These are phyloP conservation scores for Yasuhikotakia modesta DNA, from an alignment of 2,797 vertebrate species.

Conservation along the genomic window DNA sequence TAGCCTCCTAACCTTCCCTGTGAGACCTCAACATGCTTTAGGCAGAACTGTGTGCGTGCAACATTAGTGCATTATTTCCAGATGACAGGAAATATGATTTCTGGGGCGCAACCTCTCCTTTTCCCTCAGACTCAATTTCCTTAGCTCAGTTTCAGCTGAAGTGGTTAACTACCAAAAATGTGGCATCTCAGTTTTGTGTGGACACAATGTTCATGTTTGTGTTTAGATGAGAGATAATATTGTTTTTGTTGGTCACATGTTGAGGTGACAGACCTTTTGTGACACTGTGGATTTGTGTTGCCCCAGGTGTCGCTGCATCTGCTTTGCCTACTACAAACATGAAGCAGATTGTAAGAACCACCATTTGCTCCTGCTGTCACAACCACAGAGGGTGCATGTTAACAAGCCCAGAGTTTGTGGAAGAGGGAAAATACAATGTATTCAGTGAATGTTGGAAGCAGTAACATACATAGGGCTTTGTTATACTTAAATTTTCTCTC, in stretches of 20 bases:
- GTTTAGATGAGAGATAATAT: constrained; percentile 5
- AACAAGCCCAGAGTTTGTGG: constrained; percentile 18
- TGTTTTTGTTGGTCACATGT: constrained; percentile 53
- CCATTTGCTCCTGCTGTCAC: constrained; percentile 59
- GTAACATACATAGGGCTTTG: neutral
- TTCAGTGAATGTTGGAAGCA: constrained; percentile 50
- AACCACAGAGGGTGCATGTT: constrained; percentile 48
- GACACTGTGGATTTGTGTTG: constrained; percentile 32
- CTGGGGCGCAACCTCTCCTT: constrained; percentile 13
- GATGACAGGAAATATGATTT: constrained; percentile 59
- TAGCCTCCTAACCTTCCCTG: constrained; percentile 22
- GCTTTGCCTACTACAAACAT: constrained; percentile 45
- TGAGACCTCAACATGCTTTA: constrained; percentile 39
- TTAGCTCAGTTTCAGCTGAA: neutral
- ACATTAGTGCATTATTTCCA: constrained; percentile 59
- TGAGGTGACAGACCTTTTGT: constrained; percentile 54
- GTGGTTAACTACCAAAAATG: neutral
- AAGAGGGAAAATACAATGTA: constrained; percentile 51
- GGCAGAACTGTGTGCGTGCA: constrained; percentile 43
- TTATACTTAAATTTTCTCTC: constrained; percentile 10
- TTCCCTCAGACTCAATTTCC: constrained; percentile 5
- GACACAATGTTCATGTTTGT: neutral
- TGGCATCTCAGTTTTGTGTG: neutral
- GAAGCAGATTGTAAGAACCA: constrained; percentile 42
- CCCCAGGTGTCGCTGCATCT: constrained; percentile 39